Conservation (phyloP, 2,113 vertebrate genomes). For the Datnioides undecimradiatus region DNA sequence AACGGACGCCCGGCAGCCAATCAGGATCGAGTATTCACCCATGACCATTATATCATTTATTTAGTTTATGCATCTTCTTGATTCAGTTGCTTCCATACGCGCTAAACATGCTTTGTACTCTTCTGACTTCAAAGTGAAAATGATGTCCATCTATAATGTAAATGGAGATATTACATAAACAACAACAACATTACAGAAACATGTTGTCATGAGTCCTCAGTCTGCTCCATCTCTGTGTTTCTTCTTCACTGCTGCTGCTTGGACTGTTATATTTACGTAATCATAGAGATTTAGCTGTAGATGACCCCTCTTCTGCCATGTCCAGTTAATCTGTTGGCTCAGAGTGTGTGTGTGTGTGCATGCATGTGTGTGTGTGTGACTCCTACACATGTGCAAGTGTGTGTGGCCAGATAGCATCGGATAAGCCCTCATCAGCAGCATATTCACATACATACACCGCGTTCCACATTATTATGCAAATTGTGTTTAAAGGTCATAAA, state of each 20-base stretch:
- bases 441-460: conserved; percentile 5
- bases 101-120: neutral
- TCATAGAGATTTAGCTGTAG: conserved; percentile 41
- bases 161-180: neutral
- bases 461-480: too few relatives aligned
- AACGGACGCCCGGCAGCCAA: too few relatives aligned
- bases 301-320: conserved; percentile 37
- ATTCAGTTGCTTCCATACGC: neutral
- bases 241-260: neutral
- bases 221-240: neutral
- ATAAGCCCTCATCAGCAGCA: conserved; percentile 51
- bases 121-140: neutral
- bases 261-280: conserved; percentile 33
- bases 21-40: too few relatives aligned
- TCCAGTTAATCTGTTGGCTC: conserved; percentile 52
- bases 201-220: neutral
- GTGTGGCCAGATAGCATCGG: neutral
- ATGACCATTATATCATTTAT: too few relatives aligned
- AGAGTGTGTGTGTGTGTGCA: conserved; percentile 8
- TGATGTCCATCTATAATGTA: neutral
- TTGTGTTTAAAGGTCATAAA: too few relatives aligned
- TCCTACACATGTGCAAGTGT: neutral
- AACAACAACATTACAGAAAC: neutral
- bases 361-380: neutral
- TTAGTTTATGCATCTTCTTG: neutral